Conservation (phyloP, 2,113 vertebrate genomes). For the Nycticorax nycticorax region DNA sequence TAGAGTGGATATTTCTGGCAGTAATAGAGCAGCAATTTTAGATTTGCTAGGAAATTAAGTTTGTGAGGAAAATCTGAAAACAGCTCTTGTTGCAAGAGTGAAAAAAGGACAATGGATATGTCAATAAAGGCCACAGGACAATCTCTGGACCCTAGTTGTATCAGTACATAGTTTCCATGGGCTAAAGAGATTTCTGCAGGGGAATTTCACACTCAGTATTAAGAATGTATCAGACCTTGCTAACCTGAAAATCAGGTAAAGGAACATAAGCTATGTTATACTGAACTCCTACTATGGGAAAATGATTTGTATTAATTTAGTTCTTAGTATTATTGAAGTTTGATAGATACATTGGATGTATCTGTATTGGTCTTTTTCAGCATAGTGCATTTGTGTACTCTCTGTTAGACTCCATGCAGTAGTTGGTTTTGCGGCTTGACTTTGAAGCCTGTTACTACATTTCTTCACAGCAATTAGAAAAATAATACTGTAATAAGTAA, state of each 20-base stretch:
- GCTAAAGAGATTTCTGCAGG: background rate
- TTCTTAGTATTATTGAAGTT: background rate
- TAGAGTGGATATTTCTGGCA: background rate
- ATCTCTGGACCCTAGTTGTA: background rate
- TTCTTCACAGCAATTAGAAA: background rate
- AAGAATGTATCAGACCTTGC: background rate
- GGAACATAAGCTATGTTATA: background rate
- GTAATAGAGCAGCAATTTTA: background rate
- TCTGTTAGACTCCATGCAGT: background rate
- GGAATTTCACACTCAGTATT: background rate
- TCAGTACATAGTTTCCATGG: background rate
- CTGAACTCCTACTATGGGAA: background rate
- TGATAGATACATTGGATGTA: background rate
- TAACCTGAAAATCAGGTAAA: background rate
- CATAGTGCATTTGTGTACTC: background rate
- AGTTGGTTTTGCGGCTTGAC: background rate
- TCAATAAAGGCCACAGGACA: background rate
- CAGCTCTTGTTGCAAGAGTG: background rate
- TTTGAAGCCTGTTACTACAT: background rate
- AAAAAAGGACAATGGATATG: background rate
- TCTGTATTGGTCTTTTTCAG: background rate
- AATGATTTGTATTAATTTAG: background rate
- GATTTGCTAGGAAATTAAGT: background rate
- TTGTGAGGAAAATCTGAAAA: background rate
- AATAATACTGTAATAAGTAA: background rate